Percentiles rank a stretch among this genome's conserved stretches.
phyloP scores from a whole-genome alignment of 1,140 invertebrate genomes.

The Teleogryllus occipitalis region DNA sequence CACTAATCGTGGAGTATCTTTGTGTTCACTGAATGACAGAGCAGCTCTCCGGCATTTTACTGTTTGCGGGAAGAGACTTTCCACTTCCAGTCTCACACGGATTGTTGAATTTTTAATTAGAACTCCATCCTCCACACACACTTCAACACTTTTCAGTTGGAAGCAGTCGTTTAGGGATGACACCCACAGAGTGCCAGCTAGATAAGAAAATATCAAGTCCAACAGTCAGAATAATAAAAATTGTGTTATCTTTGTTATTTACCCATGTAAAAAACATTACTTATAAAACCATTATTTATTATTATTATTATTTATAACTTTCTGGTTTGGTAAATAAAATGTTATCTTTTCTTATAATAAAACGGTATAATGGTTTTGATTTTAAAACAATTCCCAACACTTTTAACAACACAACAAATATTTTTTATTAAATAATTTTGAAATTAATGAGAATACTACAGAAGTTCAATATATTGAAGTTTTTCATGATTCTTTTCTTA shows the following conservation, averaged over 20 bases:
- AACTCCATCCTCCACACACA: conserved; percentile 3
- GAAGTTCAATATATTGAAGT: too few species aligned
- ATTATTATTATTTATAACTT: too few species aligned
- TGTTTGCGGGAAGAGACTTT: conserved; percentile 49
- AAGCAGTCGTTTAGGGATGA: conserved; percentile 14
- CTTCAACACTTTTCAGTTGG: conserved; percentile 13
- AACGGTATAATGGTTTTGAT: not conserved
- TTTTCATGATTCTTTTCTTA: too few species aligned
- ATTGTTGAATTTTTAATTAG: conserved; percentile 49
- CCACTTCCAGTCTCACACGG: conserved; percentile 45
- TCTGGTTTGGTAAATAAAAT: too few species aligned
- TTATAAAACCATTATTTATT: too few species aligned
- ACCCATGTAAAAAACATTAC: too few species aligned
- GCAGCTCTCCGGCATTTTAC: conserved; percentile 44
- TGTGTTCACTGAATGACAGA: conserved; percentile 40
- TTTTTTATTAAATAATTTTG: too few species aligned
- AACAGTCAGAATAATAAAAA: too few species aligned
- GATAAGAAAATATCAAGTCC: too few species aligned
- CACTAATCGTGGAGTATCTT: not conserved
- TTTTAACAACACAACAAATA: too few species aligned
- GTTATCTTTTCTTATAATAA: not conserved
- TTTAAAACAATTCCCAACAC: not conserved
- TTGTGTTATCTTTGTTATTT: too few species aligned
- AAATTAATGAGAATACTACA: too few species aligned
- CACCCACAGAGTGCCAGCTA: not conserved